Percentiles rank a stretch among this genome's conserved stretches.
phyloP scores from a whole-genome alignment of 2,888 invertebrate species.

The Pilophorus perplexus region DNA sequence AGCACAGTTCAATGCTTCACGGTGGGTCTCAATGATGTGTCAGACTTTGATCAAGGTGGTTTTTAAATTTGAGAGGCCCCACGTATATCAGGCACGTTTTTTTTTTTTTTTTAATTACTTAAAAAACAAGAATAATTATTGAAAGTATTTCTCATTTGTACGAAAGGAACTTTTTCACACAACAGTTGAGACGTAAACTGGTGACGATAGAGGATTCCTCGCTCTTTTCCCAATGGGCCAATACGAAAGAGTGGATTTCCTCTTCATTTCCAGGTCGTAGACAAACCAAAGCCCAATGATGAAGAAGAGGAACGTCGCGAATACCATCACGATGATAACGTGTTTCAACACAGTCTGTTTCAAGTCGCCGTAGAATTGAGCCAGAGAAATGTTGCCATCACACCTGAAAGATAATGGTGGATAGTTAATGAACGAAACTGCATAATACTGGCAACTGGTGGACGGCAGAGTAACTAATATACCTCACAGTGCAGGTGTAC shows the following conservation, averaged over 20 bases:
- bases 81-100: too few species aligned
- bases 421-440: neutral
- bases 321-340: slow-evolving; percentile 23
- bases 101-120: too few species aligned
- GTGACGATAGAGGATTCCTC: slow-evolving; percentile 13
- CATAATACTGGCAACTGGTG: neutral
- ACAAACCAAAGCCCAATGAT: slow-evolving; percentile 31
- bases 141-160: neutral
- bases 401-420: slow-evolving; percentile 1
- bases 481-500: too few species aligned
- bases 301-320: slow-evolving; percentile 36
- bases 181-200: slow-evolving; percentile 41
- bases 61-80: too few species aligned
- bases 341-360: neutral
- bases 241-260: slow-evolving; percentile 19
- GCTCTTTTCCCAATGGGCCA: slow-evolving; percentile 29
- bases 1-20: too few species aligned
- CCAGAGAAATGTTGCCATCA: neutral
- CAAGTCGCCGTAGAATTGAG: neutral
- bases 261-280: slow-evolving; percentile 37
- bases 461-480: too few species aligned
- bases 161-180: slow-evolving; percentile 16
- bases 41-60: too few species aligned
- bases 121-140: neutral
- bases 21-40: too few species aligned